Evolutionary conservation across 2,797 vertebrate species (phyloP), one percentile per base, ranked within the genome.

Genomic region (Peromyscus eremicus): DNA sequence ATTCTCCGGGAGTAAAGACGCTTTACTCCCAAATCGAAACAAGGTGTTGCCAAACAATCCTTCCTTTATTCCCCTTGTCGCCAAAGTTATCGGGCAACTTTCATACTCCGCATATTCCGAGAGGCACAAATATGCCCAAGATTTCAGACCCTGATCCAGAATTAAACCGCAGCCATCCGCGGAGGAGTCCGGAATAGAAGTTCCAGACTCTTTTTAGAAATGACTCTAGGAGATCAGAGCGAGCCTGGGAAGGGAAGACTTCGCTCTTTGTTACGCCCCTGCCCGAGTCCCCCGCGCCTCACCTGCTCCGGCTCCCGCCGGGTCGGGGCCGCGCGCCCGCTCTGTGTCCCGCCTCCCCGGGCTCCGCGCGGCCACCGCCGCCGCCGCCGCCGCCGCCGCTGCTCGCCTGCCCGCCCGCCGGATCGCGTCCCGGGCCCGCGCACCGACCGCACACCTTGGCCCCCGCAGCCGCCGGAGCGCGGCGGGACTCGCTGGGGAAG

Each of bases 341-440:
- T 94, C 97, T 92, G 92, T 86, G 96, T 70, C 89, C 97, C 86
- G 94, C 96, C 96, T 81, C 89, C 96, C 81, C 34, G 80, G 84
- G 68, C 77, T 89, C 85, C 76, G 89, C 86, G 91, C 94, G 95
- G 97, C 97, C 97, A 95, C 97, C 96, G 10, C 93, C 11, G 98
- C 99, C 43, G 6, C 98, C 98, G 9, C 9, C 46, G 46, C 46
- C 46, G 46, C 43, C 6, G 43, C 43, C 6, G 43, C 49, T 49
- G 43, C 43, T 43, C 43, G 43, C 43, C 5, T 43, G 43, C 43
- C 43, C 43, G 43, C 43, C 7, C 43, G 98, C 99, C 99, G 98
- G 99, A 99, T 99, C 99, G 99, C 98, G 98, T 98, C 97, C 98
- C 97, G 21, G 68, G 27, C 27, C 70, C 91, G 96, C 96, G 76